A percentile compares a stretch with the other conserved stretches of the same genome.
Evolutionary conservation across 2,113 vertebrate genomes (phyloP).

Genomic region (Acanthisitta chloris): DNA sequence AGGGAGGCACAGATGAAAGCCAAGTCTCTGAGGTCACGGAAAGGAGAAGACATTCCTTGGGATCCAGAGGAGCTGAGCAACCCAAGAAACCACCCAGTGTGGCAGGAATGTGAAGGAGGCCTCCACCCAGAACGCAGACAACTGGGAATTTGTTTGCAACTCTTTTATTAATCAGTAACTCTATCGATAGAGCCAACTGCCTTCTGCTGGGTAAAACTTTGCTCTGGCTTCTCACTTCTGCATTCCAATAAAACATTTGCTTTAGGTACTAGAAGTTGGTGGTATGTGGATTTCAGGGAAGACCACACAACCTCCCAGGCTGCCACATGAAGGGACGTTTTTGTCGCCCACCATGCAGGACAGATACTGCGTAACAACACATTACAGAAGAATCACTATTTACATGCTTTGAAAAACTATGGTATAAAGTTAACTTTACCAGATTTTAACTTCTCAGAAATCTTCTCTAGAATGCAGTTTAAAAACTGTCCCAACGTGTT

Average conservation of each 20-base stretch:
- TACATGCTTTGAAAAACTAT: not conserved
- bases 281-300: not conserved
- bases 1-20: not conserved
- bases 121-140: conserved; percentile 31
- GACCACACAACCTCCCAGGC: not conserved
- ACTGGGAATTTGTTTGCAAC: not conserved
- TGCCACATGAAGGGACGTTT: not conserved
- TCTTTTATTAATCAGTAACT: conserved; percentile 5
- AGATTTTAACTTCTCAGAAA: not conserved
- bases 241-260: not conserved
- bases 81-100: conserved; percentile 10
- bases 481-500: not conserved
- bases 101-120: conserved; percentile 22
- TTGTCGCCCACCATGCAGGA: not conserved
- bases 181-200: not conserved
- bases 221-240: not conserved
- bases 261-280: not conserved
- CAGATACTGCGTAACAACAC: not conserved
- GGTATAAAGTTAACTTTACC: not conserved
- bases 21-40: conserved; percentile 18
- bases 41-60: conserved; percentile 28
- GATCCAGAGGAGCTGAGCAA: not conserved
- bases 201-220: not conserved
- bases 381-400: not conserved
- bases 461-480: not conserved